These are phyloP conservation scores for Glossophaga mutica DNA, from an alignment of 2,797 vertebrate species.

Conservation along the genomic window DNA sequence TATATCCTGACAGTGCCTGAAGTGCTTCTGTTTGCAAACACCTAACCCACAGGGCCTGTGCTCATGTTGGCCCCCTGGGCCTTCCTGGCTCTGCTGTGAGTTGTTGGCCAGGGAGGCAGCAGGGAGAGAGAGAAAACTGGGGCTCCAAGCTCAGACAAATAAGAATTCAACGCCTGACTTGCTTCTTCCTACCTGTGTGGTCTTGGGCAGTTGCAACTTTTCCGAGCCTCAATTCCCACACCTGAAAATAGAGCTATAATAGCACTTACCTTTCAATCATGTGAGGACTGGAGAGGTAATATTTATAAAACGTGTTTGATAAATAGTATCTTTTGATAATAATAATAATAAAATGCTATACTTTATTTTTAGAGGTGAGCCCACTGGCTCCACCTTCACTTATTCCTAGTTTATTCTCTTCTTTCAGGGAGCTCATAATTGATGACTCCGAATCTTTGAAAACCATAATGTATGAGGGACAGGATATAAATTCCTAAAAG, in stretches of 20 bases:
- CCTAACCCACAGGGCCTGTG: neutral
- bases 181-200: neutral
- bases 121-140: neutral
- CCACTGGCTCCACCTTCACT: neutral
- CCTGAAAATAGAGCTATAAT: neutral
- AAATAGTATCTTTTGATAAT: neutral
- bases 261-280: neutral
- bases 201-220: neutral
- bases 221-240: neutral
- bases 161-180: neutral
- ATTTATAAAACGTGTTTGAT: neutral
- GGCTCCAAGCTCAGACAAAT: neutral
- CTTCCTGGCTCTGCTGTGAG: too few relatives aligned
- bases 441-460: neutral
- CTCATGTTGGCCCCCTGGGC: fast-evolving
- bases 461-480: neutral
- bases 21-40: neutral
- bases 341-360: neutral
- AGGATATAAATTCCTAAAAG: neutral
- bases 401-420: neutral
- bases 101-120: fast-evolving
- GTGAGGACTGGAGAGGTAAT: neutral
- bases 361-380: neutral
- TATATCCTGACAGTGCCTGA: fast-evolving
- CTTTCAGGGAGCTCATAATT: neutral